phyloP scores from a whole-genome alignment of 2,888 invertebrate genomes.

The Philhelius pedissequus region DNA sequence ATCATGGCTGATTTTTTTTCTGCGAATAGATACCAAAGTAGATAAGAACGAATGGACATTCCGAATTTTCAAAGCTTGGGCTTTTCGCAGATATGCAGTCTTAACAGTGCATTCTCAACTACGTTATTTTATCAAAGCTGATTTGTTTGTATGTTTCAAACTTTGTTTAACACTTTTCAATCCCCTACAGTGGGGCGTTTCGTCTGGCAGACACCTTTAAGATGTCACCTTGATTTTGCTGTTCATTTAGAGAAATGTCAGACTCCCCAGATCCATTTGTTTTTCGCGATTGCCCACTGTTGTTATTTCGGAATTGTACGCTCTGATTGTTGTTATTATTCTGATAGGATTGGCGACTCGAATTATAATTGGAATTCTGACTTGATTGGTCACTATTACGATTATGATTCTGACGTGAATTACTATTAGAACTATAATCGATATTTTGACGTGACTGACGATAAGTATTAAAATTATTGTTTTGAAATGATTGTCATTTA shows the following conservation, averaged over 20 bases:
- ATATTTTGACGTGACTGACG: neutral
- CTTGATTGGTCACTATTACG: neutral
- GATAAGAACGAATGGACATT: no score
- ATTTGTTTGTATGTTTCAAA: no score
- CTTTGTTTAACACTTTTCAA: no score
- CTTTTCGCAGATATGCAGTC: no score
- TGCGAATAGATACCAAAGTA: no score
- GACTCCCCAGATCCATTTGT: neutral
- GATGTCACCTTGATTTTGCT: no score
- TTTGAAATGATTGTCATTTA: neutral
- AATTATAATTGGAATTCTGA: neutral
- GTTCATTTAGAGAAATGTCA: neutral
- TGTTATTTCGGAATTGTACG: neutral
- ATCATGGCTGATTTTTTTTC: no score
- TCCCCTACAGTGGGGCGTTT: no score
- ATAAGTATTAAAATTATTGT: neutral
- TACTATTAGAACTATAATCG: neutral
- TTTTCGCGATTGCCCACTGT: neutral
- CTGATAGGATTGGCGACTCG: neutral
- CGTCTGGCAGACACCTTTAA: no score
- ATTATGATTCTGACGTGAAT: neutral
- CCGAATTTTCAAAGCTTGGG: no score
- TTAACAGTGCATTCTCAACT: no score
- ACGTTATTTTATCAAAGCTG: no score
- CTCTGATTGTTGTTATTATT: neutral